Conservation (phyloP, 2,797 vertebrate species). For the Bucorvus abyssinicus region DNA sequence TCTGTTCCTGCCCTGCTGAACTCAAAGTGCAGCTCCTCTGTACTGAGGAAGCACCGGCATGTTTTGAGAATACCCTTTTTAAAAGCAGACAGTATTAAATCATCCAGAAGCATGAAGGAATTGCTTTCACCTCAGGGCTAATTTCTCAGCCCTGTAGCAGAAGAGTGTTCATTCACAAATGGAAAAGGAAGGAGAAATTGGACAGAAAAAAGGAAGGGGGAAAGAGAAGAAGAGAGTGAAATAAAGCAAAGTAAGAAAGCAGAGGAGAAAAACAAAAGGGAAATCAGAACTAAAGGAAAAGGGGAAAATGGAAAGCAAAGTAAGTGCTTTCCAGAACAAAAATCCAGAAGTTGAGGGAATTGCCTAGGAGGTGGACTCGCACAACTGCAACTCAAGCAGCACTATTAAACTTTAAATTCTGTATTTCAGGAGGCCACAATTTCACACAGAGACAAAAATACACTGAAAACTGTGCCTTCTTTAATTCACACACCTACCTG, state of each 20-base stretch:
- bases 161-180: background rate
- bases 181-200: background rate
- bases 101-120: background rate
- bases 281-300: background rate
- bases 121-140: background rate
- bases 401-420: background rate
- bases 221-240: background rate
- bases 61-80: background rate
- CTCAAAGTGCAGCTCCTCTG: background rate
- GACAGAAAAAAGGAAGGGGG: background rate
- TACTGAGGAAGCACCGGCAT: background rate
- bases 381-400: background rate
- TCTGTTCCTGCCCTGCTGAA: background rate
- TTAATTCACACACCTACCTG: background rate
- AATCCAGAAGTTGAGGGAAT: background rate
- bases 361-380: background rate
- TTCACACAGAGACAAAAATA: background rate
- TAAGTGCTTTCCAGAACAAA: background rate
- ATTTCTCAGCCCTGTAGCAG: background rate
- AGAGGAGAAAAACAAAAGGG: background rate
- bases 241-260: background rate
- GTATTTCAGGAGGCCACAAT: background rate
- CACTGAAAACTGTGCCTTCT: background rate
- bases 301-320: background rate
- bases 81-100: background rate